Percentiles rank a stretch among this genome's conserved stretches.
Evolutionary conservation across 2,113 vertebrate species (phyloP).

Genomic region (Atherinomorus stipes): DNA sequence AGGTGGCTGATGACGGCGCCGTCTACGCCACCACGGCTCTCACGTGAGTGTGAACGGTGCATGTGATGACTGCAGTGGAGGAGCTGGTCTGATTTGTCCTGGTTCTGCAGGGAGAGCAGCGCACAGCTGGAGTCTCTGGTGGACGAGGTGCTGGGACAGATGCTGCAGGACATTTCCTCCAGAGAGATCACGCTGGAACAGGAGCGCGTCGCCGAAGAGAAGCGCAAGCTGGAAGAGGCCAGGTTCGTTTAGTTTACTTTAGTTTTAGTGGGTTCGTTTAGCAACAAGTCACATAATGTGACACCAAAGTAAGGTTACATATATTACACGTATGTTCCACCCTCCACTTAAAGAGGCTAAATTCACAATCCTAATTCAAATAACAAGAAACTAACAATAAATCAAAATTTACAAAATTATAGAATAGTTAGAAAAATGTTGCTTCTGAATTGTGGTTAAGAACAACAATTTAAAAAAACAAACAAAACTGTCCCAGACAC

Average conservation of each 20-base stretch:
- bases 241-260: constrained; percentile 86
- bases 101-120: constrained; percentile 80
- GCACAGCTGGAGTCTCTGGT: constrained; percentile 81
- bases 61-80: neutral
- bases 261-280: no score
- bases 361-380: no score
- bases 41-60: constrained; percentile 74
- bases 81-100: neutral
- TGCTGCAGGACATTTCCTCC: constrained; percentile 80
- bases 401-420: no score
- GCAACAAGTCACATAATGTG: no score
- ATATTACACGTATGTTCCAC: no score
- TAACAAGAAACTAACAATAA: no score
- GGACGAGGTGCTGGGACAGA: constrained; percentile 78
- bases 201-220: constrained; percentile 84
- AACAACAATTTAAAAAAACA: no score
- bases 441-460: no score
- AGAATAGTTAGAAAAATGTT: no score
- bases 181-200: constrained; percentile 78
- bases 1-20: constrained; percentile 76
- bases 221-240: constrained; percentile 86
- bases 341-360: no score
- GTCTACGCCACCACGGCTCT: constrained; percentile 82
- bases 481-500: no score
- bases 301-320: no score